A percentile compares a stretch with the other conserved stretches of the same genome.
Conservation (phyloP, 2,797 vertebrate genomes). For the Notoglanidium macrostoma region DNA sequence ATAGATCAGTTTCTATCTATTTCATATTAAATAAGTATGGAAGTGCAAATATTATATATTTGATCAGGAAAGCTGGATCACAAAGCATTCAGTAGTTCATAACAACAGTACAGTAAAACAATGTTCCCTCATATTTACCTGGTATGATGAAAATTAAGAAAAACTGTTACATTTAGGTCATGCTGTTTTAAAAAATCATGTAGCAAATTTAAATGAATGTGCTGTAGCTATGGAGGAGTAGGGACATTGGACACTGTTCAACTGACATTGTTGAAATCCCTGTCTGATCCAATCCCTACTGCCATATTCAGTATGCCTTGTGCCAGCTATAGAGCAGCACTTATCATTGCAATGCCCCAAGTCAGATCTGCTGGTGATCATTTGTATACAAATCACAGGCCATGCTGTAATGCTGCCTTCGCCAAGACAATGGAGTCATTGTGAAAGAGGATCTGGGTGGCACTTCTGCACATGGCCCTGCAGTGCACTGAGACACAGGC, state of each 20-base stretch:
- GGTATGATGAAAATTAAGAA: not conserved
- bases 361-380: slow-evolving; percentile 50
- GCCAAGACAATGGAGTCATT: slow-evolving; percentile 50
- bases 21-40: slow-evolving; percentile 11
- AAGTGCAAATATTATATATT: not conserved
- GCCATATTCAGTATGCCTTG: not conserved
- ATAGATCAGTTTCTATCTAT: slow-evolving; percentile 2
- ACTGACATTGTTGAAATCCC: slow-evolving; percentile 8
- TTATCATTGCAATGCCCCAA: slow-evolving; percentile 30
- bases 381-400: slow-evolving; percentile 58
- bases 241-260: slow-evolving; percentile 14
- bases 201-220: not conserved
- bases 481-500: slow-evolving; percentile 40
- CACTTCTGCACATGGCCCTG: slow-evolving; percentile 50
- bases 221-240: not conserved
- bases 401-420: slow-evolving; percentile 49
- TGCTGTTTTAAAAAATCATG: not conserved
- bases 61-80: not conserved
- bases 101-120: not conserved
- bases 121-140: not conserved
- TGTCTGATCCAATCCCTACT: slow-evolving; percentile 21
- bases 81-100: not conserved
- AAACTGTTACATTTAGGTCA: not conserved
- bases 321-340: slow-evolving; percentile 33
- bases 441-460: slow-evolving; percentile 47